A percentile compares a stretch with the other conserved stretches of the same genome.
Evolutionary conservation across 2,113 vertebrate genomes (phyloP).

Genomic region (Lepisosteus oculatus): DNA sequence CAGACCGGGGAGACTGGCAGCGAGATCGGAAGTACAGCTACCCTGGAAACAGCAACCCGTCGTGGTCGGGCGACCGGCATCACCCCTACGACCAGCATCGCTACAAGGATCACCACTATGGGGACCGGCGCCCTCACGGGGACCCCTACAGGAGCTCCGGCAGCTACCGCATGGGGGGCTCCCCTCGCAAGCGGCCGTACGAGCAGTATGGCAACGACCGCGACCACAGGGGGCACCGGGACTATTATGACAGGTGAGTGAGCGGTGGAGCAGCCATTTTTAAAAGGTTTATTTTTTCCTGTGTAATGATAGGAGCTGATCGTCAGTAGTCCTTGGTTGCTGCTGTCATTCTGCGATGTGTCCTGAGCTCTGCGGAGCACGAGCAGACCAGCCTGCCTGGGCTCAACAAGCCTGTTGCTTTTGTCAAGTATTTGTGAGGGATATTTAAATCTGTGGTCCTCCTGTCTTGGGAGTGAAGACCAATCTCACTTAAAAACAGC

Average conservation of each 20-base stretch:
- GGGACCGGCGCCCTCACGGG: slow-evolving; percentile 77
- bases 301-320: no score
- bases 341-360: no score
- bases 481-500: no score
- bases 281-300: no score
- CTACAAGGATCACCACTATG: slow-evolving; percentile 92
- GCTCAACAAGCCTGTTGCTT: no score
- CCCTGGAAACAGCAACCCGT: slow-evolving; percentile 71
- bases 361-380: no score
- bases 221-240: slow-evolving; percentile 85
- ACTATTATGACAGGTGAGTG: slow-evolving; percentile 89
- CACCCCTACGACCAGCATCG: slow-evolving; percentile 87
- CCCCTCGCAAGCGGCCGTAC: slow-evolving; percentile 84
- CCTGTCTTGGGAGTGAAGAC: no score
- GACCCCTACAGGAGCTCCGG: slow-evolving; percentile 84
- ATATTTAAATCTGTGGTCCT: no score
- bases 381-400: no score
- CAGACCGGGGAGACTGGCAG: slow-evolving; percentile 93
- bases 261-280: no score
- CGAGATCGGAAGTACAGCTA: slow-evolving; percentile 90
- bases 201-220: slow-evolving; percentile 90
- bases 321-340: no score
- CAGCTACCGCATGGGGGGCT: slow-evolving; percentile 79
- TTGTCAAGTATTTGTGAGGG: no score
- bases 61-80: slow-evolving; percentile 88